Evolutionary conservation across 2,888 invertebrate genomes (phyloP), one percentile per base, ranked within the genome.

Genomic region (Melipona bicolor): DNA sequence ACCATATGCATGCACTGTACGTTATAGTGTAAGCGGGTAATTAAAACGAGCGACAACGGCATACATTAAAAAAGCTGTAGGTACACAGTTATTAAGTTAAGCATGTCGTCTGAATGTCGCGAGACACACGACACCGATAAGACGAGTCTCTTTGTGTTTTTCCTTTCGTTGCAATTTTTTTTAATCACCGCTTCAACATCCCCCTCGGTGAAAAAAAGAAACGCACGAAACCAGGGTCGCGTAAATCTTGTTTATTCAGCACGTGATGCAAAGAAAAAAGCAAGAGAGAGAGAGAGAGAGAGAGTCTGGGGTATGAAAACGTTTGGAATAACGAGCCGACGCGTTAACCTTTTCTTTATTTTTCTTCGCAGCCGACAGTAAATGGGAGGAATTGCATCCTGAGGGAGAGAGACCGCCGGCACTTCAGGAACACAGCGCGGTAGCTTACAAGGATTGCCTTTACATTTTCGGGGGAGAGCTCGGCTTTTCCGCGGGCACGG

Each of bases 381-480:
- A 95, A 90, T 98, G 98, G 98, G 96, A 97, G 94, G 96, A 96
- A 92, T 93, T 98, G 88, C 96, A 96, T 91, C 96, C 96, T 17
- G 95, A 95, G 68, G 97, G 97, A 0, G 97, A 97, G 86, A 95
- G 96, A 56, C 97, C 98, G 67, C 97, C 97, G 0, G 96, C 97
- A 87, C 96, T 98, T 82, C 98, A 98, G 95, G 98, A 98, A 93
- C 98, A 98, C 95, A 96, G 97, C 17, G 97, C 97, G 75, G 97
- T 98, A n/a, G 96, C 97, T 54, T 96, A 97, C 95, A 96, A 96
- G 92, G 96, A 96, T 91, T 95, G 96, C 88, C 96, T 98, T 84
- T 97, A 97, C 94, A 97, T 98, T 88, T 98, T 98, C 95, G 98
- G 98, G 0, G 98, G 98, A 0, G 98, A 98, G 94, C 96, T 98